phyloP scores from a whole-genome alignment of 2,888 invertebrate species.

The Tiliacea citrago region DNA sequence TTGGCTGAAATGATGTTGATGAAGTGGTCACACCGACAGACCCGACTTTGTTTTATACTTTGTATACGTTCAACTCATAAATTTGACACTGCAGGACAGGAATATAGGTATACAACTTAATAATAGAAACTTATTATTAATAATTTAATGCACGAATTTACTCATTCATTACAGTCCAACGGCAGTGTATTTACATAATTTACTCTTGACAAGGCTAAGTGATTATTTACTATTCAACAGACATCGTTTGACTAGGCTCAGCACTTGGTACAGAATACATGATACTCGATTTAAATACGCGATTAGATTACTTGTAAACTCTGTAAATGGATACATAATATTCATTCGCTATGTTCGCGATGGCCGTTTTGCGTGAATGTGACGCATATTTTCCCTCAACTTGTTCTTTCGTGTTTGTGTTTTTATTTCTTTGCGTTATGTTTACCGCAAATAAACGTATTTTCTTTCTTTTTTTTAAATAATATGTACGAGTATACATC shows the following conservation, averaged over 20 bases:
- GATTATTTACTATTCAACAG: conserved; percentile 69
- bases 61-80: neutral
- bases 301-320: conserved; percentile 51
- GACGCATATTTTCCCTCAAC: too few relatives aligned
- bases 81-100: conserved; percentile 1
- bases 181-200: conserved; percentile 71
- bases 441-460: too few relatives aligned
- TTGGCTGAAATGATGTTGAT: too few relatives aligned
- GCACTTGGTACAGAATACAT: conserved; percentile 49
- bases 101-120: conserved; percentile 1
- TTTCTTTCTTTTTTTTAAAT: too few relatives aligned
- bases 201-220: conserved; percentile 70
- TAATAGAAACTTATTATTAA: conserved; percentile 23
- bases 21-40: neutral
- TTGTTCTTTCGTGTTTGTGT: too few relatives aligned
- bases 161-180: conserved; percentile 53
- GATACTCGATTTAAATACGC: conserved; percentile 51
- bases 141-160: conserved; percentile 43
- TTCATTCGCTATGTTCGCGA: neutral
- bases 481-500: too few relatives aligned
- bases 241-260: conserved; percentile 46
- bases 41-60: neutral
- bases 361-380: too few relatives aligned
- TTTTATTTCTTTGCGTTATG: too few relatives aligned
- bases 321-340: conserved; percentile 23